Conservation (phyloP, 2,888 invertebrate species). For the Melanostoma mellinum region DNA sequence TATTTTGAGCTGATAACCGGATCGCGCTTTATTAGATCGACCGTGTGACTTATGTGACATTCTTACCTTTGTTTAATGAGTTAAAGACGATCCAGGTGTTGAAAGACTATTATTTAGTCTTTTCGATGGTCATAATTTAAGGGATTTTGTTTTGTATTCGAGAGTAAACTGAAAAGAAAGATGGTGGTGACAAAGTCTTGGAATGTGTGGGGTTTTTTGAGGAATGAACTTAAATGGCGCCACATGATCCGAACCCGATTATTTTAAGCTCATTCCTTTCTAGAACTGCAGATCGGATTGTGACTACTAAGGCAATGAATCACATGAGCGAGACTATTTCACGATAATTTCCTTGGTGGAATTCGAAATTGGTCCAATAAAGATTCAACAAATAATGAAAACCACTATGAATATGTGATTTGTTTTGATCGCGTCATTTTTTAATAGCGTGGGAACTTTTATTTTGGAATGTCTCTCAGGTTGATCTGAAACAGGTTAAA, state of each 20-base stretch:
- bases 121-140: slow-evolving; percentile 49
- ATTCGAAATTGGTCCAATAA: too few relatives aligned
- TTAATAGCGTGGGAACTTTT: slow-evolving; percentile 54
- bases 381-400: too few relatives aligned
- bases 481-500: slow-evolving; percentile 46
- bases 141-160: slow-evolving; percentile 36
- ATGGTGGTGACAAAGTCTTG: too few relatives aligned
- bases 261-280: too few relatives aligned
- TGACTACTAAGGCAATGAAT: too few relatives aligned
- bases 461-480: slow-evolving; percentile 39
- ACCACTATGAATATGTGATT: too few relatives aligned
- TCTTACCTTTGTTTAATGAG: slow-evolving; percentile 35
- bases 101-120: slow-evolving; percentile 51
- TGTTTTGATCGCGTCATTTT: slow-evolving; percentile 40
- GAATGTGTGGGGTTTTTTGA: too few relatives aligned
- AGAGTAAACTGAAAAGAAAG: slow-evolving; percentile 20
- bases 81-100: slow-evolving; percentile 34
- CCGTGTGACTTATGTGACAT: slow-evolving; percentile 52
- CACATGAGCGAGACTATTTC: too few relatives aligned
- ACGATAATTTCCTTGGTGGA: too few relatives aligned
- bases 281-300: too few relatives aligned
- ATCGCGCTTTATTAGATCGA: neutral
- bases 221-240: too few relatives aligned
- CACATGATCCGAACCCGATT: too few relatives aligned
- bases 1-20: slow-evolving; percentile 43